Conservation (phyloP, 2,888 invertebrate species). For the Napeogenes sylphis region DNA sequence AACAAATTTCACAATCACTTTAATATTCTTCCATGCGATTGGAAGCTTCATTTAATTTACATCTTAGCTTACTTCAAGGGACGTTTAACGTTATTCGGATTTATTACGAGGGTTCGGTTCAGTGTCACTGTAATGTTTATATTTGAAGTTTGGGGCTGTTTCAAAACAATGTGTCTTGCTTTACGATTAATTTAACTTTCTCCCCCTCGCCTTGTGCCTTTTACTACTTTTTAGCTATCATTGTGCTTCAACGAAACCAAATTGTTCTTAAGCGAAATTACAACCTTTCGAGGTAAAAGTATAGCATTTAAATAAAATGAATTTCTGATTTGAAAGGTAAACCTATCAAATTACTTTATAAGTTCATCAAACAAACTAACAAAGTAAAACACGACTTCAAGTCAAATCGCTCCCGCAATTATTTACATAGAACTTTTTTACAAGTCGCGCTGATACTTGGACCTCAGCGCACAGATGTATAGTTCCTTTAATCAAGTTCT, state of each 20-base stretch:
- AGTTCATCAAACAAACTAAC: constrained; percentile 1
- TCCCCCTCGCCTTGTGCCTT: neutral
- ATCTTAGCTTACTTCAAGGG: neutral
- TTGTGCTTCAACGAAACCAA: too few species aligned
- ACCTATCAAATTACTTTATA: constrained; percentile 13
- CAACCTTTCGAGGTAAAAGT: too few species aligned
- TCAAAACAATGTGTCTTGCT: constrained; percentile 3
- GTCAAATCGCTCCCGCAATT: constrained; percentile 15
- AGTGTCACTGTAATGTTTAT: neutral
- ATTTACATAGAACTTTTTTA: constrained; percentile 18
- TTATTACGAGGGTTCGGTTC: constrained; percentile 2
- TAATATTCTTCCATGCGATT: neutral
- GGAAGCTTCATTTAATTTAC: constrained; percentile 3
- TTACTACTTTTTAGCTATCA: too few species aligned
- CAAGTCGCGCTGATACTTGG: constrained; percentile 8
- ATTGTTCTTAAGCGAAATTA: too few species aligned
- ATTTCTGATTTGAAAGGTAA: neutral
- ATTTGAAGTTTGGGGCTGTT: neutral
- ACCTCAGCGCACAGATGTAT: neutral
- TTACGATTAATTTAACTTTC: neutral
- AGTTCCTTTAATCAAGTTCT: constrained; percentile 12
- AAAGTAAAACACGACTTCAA: constrained; percentile 14
- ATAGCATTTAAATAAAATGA: neutral
- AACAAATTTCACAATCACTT: neutral
- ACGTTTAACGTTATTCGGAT: neutral